These are phyloP conservation scores for Liasis olivaceus DNA, from an alignment of 2,797 vertebrate genomes.

Conservation along the genomic window DNA sequence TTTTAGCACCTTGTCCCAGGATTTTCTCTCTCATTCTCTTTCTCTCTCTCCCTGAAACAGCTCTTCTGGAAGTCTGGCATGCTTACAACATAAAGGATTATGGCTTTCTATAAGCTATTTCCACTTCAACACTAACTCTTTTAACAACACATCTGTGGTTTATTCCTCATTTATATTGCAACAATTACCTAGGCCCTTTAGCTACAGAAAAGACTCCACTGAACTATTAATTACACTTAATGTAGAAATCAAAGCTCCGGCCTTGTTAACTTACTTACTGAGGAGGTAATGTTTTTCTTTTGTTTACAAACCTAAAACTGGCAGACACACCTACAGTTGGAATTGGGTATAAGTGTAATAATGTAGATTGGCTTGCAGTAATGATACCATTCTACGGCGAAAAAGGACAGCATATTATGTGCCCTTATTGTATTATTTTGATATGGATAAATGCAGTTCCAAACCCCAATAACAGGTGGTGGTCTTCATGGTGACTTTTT, in stretches of 20 bases:
- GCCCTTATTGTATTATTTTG: neutral
- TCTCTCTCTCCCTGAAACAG: neutral
- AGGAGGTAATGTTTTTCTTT: neutral
- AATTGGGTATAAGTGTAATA: neutral
- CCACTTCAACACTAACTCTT: neutral
- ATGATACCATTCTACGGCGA: neutral
- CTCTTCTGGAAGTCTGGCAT: neutral
- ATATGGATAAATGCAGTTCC: neutral
- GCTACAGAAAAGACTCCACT: neutral
- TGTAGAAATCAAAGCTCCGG: neutral
- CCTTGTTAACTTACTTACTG: constrained; percentile 10
- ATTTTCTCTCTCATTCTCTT: neutral
- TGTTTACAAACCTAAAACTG: neutral
- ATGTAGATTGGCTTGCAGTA: neutral
- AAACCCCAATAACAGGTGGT: neutral
- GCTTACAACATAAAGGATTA: constrained; percentile 1
- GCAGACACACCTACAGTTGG: neutral
- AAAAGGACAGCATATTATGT: neutral
- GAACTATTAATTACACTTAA: constrained; percentile 26
- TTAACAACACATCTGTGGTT: constrained; percentile 26
- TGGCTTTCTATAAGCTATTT: constrained; percentile 18
- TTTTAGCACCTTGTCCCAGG: neutral
- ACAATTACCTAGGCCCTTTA: constrained; percentile 15
- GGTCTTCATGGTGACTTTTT: neutral
- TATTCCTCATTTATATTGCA: constrained; percentile 18